Conservation (phyloP, 2,113 vertebrate genomes). For the Xenus cinereus region DNA sequence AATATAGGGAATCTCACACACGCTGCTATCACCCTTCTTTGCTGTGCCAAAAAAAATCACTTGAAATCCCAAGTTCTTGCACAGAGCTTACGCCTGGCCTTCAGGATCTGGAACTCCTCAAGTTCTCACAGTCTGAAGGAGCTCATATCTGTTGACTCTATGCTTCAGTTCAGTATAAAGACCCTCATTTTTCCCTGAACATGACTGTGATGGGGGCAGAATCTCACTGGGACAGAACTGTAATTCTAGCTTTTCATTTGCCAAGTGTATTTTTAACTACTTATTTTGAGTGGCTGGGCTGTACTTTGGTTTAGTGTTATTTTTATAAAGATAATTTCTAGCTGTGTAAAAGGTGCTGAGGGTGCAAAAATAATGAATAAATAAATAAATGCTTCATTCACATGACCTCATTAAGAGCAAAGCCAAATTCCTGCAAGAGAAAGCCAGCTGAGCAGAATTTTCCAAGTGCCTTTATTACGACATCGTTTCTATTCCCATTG, state of each 20-base stretch:
- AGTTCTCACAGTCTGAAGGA: background rate
- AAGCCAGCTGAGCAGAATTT: constrained; percentile 50
- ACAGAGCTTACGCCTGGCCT: background rate
- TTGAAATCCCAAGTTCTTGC: background rate
- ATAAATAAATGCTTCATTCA: constrained; percentile 46
- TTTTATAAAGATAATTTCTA: constrained; percentile 56
- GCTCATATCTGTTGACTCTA: background rate
- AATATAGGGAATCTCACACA: background rate
- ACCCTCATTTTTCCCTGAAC: background rate
- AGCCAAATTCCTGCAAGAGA: constrained; percentile 31
- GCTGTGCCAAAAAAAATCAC: background rate
- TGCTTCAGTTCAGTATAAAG: background rate
- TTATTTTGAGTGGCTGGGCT: constrained; percentile 29
- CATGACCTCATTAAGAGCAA: constrained; percentile 51
- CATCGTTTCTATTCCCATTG: background rate
- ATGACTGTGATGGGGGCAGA: background rate
- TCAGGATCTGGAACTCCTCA: background rate
- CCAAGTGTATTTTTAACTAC: constrained; percentile 51
- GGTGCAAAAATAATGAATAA: constrained; percentile 54
- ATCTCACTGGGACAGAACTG: background rate
- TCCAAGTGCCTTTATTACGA: background rate
- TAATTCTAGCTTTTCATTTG: constrained; percentile 25
- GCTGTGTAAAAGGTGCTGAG: constrained; percentile 57
- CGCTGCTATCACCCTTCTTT: background rate
- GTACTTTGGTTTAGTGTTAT: constrained; percentile 33